Conservation (phyloP, 2,888 invertebrate species). For the Melipona beecheii region DNA sequence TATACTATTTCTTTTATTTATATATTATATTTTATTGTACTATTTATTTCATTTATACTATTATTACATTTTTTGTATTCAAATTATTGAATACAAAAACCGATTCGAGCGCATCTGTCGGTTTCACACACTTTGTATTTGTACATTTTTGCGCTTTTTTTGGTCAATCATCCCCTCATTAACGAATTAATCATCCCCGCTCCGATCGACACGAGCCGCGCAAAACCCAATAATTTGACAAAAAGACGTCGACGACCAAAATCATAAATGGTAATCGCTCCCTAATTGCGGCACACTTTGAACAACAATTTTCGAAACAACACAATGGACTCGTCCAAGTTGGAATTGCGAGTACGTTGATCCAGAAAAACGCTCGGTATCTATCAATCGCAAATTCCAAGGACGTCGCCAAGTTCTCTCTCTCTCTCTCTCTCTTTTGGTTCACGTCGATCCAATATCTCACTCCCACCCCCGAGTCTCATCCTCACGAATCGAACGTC, state of each 20-base stretch:
- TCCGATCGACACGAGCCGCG: not conserved
- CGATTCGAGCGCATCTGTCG: no score
- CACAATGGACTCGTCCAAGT: no score
- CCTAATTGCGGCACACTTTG: not conserved
- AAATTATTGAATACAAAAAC: no score
- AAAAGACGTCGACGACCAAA: not conserved
- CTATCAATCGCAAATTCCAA: not conserved
- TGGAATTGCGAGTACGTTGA: no score
- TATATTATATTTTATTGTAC: no score
- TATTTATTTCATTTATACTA: no score
- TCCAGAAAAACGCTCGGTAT: not conserved
- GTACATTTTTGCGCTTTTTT: not conserved
- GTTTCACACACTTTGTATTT: not conserved
- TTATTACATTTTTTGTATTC: no score
- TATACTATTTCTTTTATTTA: no score
- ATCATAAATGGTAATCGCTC: not conserved
- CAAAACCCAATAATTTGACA: not conserved
- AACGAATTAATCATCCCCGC: conserved; percentile 4
- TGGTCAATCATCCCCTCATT: not conserved
- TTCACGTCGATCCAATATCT: conserved; percentile 8
- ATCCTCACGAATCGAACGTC: not conserved
- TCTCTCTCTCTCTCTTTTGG: no score
- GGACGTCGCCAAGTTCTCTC: not conserved
- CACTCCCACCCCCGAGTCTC: not conserved
- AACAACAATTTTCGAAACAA: not conserved